Base-by-base conservation (phyloP, 2,113 vertebrate genomes). In the Artemisiospiza belli region DNA sequence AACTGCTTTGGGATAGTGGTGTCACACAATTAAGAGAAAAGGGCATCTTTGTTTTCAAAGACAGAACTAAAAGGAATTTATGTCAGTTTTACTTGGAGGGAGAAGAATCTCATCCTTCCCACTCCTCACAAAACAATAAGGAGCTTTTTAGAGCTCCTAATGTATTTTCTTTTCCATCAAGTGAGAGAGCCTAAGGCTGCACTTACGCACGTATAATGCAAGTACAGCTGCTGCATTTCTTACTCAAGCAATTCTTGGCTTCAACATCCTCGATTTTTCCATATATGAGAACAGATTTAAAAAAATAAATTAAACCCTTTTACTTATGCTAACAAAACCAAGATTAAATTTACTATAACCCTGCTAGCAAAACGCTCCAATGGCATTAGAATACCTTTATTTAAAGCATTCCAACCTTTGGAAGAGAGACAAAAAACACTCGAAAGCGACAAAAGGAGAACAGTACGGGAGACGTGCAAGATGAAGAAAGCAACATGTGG, bases 251-350 rank as follows among this genome's bases (percentile, higher is more conserved):
- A 52, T 76, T 96, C 94, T 95, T 95, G 94, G 97, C 96, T 97
- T 88, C 24, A 30, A 94, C 92, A 95, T 55, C 87, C 90, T 92
- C 6, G 0, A 78, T 88, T 95, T 96, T 90, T 93, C 84, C 93
- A 94, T 27, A 59, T 55, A 84, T 20, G 95, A 95, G 80, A 93
- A 77, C 67, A 89, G 79, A 92, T 95, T 95, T 89, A 95, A 95
- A 92, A 96, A 96, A 97, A 96, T 88, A 97, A 97, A 95, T 94
- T 83, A 95, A 96, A 95, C 30, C 78, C 91, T 96, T 97, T 95
- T 85, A 87, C 82, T 92, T 76, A 95, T 31, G 89, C 94, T 89
- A 96, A 93, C 51, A 75, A 95, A 96, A 94, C 83, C 94, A 74
- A 94, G 92, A 96, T 75, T 93, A 82, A 93, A 96, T 89, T 95